Evolutionary conservation across 1,140 invertebrate species (phyloP).

Genomic region (Aphaenogaster rudis): DNA sequence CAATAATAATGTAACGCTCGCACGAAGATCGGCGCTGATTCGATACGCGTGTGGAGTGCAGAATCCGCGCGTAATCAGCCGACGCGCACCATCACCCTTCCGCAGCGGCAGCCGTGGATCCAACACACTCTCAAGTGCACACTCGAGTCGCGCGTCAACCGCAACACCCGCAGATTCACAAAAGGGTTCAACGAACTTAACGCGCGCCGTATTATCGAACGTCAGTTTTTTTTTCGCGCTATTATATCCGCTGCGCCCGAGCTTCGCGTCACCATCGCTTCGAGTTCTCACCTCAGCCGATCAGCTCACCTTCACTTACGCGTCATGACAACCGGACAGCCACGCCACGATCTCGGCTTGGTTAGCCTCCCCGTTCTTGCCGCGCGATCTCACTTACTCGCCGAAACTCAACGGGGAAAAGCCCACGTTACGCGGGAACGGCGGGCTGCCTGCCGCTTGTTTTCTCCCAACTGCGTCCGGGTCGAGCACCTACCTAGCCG

Average conservation of each 20-base stretch:
- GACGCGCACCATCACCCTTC: slow-evolving; percentile 1
- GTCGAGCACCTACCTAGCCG: slow-evolving; percentile 84
- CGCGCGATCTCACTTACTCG: slow-evolving; percentile 5
- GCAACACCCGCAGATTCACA: neutral
- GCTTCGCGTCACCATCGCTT: slow-evolving; percentile 18
- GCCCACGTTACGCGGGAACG: slow-evolving; percentile 57
- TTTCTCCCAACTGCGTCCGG: slow-evolving; percentile 85
- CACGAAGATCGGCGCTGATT: neutral
- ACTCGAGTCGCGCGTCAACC: neutral
- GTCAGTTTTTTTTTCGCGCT: slow-evolving; percentile 52
- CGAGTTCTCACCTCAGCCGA: neutral
- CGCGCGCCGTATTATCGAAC: slow-evolving; percentile 70
- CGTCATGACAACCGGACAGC: neutral
- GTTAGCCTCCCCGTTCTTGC: neutral
- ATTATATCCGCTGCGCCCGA: slow-evolving; percentile 5
- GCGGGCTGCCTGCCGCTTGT: slow-evolving; percentile 76
- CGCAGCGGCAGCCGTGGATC: neutral
- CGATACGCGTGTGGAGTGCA: slow-evolving; percentile 5
- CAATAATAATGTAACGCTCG: neutral
- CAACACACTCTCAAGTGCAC: neutral
- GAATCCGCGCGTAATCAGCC: slow-evolving; percentile 31
- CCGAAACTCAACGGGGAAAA: slow-evolving; percentile 5
- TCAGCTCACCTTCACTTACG: neutral
- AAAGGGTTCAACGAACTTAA: slow-evolving; percentile 59
- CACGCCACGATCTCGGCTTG: neutral